Base-by-base conservation (phyloP, 2,113 vertebrate species). In the Diphyllodes magnificus region DNA sequence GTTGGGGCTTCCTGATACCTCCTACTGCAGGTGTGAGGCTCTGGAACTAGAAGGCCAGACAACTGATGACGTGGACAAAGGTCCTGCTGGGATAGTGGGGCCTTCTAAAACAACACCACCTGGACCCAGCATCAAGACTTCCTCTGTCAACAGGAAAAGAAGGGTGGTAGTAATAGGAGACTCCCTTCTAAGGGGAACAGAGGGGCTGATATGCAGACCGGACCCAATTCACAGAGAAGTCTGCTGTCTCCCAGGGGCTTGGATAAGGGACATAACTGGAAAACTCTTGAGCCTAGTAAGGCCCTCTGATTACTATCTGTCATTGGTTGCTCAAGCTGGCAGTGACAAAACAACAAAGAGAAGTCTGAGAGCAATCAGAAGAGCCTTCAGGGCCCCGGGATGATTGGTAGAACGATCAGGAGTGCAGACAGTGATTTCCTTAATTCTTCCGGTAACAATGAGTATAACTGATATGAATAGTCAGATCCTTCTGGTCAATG, bases 211-310 rank as follows among this genome's bases (percentile, higher is more conserved):
- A 13, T 33, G 6, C 28, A 57, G n/a, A 22, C 22, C 3, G 2
- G n/a, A 23, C 15, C 12, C 35, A 59, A 1, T 11, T 47, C 1
- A 1, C 20, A 49, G 44, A 10, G 24, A 69, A n/a, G 9, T n/a
- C 44, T 40, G 18, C 35, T 28, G 3, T 69, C 23, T 82, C 35
- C 24, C 35, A 49, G 30, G 35, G 30, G 11, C 19, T 59, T 0
- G 0, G 42, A 28, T 50, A 59, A 40, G 12, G 19, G 44, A 30
- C 35, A 40, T 28, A 8, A 23, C 24, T n/a, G 19, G 53, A 40
- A 59, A 59, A 30, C 35, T 23, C 65, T 28, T 12, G 23, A 59
- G 30, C 17, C 15, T 21, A 59, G 28, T 15, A 50, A 40, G 44
- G 44, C 24, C 27, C 35, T 50, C 44, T 70, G 30, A 70, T 59